Percentiles rank a stretch among this genome's conserved stretches.
phyloP scores from a whole-genome alignment of 2,113 vertebrate genomes.

The Trichechus manatus region DNA sequence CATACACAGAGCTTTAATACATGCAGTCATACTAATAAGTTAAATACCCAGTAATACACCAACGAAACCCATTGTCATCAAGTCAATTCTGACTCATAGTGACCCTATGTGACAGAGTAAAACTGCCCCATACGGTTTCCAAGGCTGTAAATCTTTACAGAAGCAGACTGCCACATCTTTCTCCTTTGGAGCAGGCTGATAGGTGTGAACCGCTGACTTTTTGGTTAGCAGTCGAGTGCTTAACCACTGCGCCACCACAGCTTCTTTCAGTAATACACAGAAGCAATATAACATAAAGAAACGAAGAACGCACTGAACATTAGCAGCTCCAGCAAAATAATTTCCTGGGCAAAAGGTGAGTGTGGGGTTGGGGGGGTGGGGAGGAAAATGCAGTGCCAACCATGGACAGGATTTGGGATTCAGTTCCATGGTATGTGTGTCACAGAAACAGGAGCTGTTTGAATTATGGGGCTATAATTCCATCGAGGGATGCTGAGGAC shows the following conservation, averaged over 20 bases:
- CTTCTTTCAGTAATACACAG: not conserved
- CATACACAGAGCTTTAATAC: not conserved
- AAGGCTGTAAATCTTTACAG: too few species aligned
- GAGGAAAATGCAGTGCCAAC: not conserved
- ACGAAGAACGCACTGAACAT: not conserved
- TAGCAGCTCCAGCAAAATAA: not conserved
- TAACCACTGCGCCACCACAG: too few species aligned
- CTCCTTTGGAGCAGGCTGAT: too few species aligned
- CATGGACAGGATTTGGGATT: slow-evolving; percentile 46
- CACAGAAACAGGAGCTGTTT: slow-evolving; percentile 54
- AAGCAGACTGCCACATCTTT: too few species aligned
- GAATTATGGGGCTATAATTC: slow-evolving; percentile 73
- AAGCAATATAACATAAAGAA: not conserved
- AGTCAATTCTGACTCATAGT: too few species aligned
- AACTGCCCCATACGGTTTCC: too few species aligned
- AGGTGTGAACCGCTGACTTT: too few species aligned
- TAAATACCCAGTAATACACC: not conserved
- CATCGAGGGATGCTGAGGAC: slow-evolving; percentile 48
- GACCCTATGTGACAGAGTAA: too few species aligned
- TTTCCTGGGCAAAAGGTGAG: not conserved
- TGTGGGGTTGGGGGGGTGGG: not conserved
- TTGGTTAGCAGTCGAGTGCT: too few species aligned
- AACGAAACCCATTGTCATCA: too few species aligned
- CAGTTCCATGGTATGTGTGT: slow-evolving; percentile 36
- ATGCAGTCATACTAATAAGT: not conserved